Evolutionary conservation across 2,888 invertebrate species (phyloP), one percentile per base, ranked within the genome.

Genomic region (Napeogenes inachia): DNA sequence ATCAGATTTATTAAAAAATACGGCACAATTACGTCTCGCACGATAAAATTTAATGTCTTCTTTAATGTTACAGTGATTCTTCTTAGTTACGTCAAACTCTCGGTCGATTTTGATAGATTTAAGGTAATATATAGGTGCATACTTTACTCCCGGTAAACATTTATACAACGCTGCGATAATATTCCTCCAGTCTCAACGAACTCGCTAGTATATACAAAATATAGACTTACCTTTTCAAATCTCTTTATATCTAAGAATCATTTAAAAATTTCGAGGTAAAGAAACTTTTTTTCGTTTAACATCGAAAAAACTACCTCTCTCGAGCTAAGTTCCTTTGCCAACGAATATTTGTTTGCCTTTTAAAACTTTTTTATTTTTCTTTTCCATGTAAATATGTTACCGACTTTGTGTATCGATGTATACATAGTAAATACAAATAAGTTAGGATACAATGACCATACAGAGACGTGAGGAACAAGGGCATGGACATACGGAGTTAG

Each of bases 251-350:
- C 35, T 35, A 5, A 21, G 35, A 35, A 35, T 5, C 6, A 35
- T 35, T 35, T 42, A 42, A 42, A 42, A 42, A 10, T 10, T 42
- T 42, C 42, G 42, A 10, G 46, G 54, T 60, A 21, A 46, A 46
- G 13, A 46, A 33, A 45, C 45, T 46, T 38, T 54, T 54, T 42
- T 59, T 30, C 50, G 50, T 62, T 33, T 46, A 10, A 70, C 76
- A 76, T 75, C 76, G 76, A 76, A 71, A 50, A 63, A 60, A 71
- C 68, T 74, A 74, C 73, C 73, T 74, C 73, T 70, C 68, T 68
- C 63, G 46, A 66, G 55, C 70, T 70, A 66, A 64, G 70, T 73
- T 74, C 69, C 72, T 74, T 56, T 64, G 63, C 57, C 65, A 69
- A 69, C 71, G 70, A 68, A 68, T 58, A 62, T 32, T 68, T 65